These are phyloP conservation scores for Rhinopomastus cyanomelas DNA, from an alignment of 2,113 vertebrate genomes.

Conservation along the genomic window DNA sequence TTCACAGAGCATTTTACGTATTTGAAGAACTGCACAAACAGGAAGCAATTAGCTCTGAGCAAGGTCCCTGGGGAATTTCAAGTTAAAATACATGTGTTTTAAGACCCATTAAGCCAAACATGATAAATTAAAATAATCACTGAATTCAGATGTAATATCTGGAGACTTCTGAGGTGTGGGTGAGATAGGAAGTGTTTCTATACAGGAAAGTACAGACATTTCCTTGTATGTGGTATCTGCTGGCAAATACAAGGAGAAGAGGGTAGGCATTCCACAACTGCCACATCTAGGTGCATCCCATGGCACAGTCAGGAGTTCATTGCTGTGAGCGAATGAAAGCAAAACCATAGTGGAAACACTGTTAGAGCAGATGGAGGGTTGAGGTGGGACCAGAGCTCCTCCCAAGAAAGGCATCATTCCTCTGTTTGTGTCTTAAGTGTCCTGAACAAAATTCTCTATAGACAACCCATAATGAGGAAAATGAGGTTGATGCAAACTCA, in stretches of 20 bases:
- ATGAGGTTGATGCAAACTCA: not conserved
- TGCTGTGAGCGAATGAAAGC: accelerated
- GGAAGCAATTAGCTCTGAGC: conserved; percentile 43
- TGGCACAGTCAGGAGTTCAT: not conserved
- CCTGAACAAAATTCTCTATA: not conserved
- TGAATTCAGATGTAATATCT: not conserved
- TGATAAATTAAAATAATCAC: conserved; percentile 24
- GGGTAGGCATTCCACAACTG: not conserved
- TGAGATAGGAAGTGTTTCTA: not conserved
- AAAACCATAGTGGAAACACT: not conserved
- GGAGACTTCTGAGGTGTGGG: not conserved
- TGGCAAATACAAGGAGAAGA: not conserved
- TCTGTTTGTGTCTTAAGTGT: not conserved
- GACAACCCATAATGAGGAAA: not conserved
- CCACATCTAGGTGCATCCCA: not conserved
- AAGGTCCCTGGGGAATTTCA: conserved; percentile 14
- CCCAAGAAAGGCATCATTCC: not conserved
- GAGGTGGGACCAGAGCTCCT: not conserved
- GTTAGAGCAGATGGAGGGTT: not conserved
- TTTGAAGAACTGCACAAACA: conserved; percentile 49
- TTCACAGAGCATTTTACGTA: conserved; percentile 31
- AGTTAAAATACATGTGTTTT: conserved; percentile 35
- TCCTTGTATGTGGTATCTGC: not conserved
- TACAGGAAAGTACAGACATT: not conserved
- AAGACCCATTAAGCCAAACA: conserved; percentile 18